These are phyloP conservation scores for Holothuria glaberrima DNA, from an alignment of 35 echinoderm and acorn worm species.

Conservation along the genomic window DNA sequence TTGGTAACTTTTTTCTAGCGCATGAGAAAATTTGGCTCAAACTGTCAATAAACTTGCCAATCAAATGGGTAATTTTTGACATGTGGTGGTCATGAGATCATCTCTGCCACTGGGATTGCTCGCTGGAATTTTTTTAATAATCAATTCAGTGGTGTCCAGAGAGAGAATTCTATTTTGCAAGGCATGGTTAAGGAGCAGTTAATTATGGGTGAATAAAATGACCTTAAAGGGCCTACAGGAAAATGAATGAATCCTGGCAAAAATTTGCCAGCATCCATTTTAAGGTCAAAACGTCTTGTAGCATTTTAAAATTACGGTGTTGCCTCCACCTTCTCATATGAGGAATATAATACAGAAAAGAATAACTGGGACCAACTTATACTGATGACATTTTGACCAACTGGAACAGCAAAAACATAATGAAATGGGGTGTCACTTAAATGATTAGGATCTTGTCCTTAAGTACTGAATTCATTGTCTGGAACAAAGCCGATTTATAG, in stretches of 20 bases:
- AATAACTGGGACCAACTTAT: too few species aligned
- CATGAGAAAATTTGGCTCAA: too few species aligned
- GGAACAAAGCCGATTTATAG: too few species aligned
- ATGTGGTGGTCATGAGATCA: constrained; percentile 25
- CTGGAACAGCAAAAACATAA: too few species aligned
- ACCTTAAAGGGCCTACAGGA: background rate
- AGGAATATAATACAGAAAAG: too few species aligned
- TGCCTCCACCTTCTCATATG: too few species aligned
- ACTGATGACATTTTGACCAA: too few species aligned
- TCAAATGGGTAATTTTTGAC: background rate
- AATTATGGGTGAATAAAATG: background rate
- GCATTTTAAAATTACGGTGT: too few species aligned
- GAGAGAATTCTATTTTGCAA: background rate
- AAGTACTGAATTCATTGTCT: too few species aligned
- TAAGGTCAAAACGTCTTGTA: background rate
- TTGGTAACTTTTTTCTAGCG: background rate
- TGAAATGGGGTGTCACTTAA: too few species aligned
- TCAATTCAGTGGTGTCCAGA: background rate
- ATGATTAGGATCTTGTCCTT: too few species aligned
- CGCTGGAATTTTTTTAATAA: background rate
- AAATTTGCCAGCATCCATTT: background rate
- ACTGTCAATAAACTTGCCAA: background rate
- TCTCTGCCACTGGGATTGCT: constrained; percentile 23
- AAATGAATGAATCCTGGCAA: constrained; percentile 16
- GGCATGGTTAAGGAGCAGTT: background rate